These are phyloP conservation scores for Pelusios castaneus DNA, from an alignment of 2,113 vertebrate genomes.

Conservation along the genomic window DNA sequence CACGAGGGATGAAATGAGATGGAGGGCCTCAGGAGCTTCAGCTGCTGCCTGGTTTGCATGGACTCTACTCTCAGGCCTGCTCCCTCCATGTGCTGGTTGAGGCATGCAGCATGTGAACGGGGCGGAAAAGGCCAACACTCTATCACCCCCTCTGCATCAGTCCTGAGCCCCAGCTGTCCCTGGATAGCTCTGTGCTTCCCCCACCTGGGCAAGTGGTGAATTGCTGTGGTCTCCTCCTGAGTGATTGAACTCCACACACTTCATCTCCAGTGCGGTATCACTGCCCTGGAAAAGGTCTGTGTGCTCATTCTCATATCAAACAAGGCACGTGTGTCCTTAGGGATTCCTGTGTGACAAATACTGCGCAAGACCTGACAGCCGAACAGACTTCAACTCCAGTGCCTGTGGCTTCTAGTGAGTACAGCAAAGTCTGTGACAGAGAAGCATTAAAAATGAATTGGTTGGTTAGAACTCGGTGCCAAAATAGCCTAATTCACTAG, in stretches of 20 bases:
- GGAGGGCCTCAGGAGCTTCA: not conserved
- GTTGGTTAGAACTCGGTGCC: not conserved
- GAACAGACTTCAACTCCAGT: not conserved
- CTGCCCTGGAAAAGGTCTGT: not conserved
- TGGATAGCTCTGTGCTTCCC: not conserved
- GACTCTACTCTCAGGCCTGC: not conserved
- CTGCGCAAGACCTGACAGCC: not conserved
- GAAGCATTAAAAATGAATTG: not conserved
- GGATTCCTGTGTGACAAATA: not conserved
- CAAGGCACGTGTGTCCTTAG: not conserved
- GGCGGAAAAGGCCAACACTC: not conserved
- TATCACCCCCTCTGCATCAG: not conserved
- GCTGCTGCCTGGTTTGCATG: not conserved
- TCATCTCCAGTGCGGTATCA: not conserved
- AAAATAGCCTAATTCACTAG: not conserved
- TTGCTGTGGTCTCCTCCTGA: not conserved
- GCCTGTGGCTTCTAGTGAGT: not conserved
- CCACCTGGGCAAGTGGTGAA: not conserved
- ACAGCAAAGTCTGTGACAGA: not conserved
- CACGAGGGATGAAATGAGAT: no score
- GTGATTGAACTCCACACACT: not conserved
- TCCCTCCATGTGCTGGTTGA: not conserved
- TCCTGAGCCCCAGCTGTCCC: not conserved
- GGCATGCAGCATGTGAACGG: not conserved
- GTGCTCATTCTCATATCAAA: not conserved